Conservation (phyloP, 1,140 invertebrate species). For the Calliphora vicina region DNA sequence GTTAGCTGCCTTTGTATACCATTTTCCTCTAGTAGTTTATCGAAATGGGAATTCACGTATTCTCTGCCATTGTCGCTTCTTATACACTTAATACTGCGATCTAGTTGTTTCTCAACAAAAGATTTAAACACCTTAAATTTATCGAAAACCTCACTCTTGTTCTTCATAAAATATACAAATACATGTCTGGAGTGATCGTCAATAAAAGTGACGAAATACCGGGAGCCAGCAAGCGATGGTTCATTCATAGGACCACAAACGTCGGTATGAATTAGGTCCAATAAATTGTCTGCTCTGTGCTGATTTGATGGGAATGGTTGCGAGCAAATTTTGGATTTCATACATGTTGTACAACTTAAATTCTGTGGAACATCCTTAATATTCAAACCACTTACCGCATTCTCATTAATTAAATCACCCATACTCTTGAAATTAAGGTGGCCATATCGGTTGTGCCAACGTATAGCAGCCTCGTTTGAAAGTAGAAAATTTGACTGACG, state of each 20-base stretch:
- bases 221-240: slow-evolving; percentile 44
- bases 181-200: slow-evolving; percentile 51
- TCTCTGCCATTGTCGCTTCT: slow-evolving; percentile 53
- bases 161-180: slow-evolving; percentile 50
- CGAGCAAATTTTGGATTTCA: slow-evolving; percentile 32
- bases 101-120: slow-evolving; percentile 49
- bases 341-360: neutral
- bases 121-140: slow-evolving; percentile 50
- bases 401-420: neutral
- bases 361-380: neutral
- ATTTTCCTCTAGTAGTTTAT: too few species aligned
- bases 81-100: slow-evolving; percentile 47
- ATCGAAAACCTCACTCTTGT: slow-evolving; percentile 41
- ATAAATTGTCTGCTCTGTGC: slow-evolving; percentile 17
- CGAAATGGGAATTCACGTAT: slow-evolving; percentile 54
- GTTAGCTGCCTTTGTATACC: too few species aligned
- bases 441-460: too few species aligned
- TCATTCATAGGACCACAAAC: too few species aligned
- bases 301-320: slow-evolving; percentile 21
- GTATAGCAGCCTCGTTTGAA: too few species aligned
- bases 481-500: too few species aligned
- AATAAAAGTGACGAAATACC: slow-evolving; percentile 55
- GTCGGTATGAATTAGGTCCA: slow-evolving; percentile 61
- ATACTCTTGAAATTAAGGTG: neutral
- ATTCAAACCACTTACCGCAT: neutral